Evolutionary conservation across 2,113 vertebrate species (phyloP), one percentile per base, ranked within the genome.

Genomic region (Dicrurus megarhynchus): DNA sequence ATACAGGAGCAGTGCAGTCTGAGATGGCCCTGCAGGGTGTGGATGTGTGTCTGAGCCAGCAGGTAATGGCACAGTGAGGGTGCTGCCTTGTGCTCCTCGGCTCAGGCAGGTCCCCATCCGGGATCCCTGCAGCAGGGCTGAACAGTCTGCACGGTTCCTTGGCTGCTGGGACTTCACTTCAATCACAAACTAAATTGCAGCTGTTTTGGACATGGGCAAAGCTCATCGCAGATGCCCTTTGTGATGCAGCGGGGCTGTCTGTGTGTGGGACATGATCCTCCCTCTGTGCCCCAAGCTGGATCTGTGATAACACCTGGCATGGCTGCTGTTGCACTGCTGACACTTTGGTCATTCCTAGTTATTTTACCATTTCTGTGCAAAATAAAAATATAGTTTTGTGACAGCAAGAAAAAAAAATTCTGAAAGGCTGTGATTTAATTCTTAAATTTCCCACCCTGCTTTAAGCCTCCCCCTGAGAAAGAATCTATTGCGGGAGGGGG

Each of bases 231-330:
- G 74, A 37, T 21, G 30, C 42, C 60, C 44, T n/a, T 52, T 41
- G 77, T 59, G 61, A 33, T 4, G 32, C 19, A 28, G 32, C 0
- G 0, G 27, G 68, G n/a, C 60, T 42, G 24, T 52, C 44, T 27
- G 2, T 2, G 84, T 1, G 0, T 52, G 63, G 80, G 63, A 59
- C 37, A 18, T 0, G 0, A 49, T 57, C 63, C 46, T 50, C 59
- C 22, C 16, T 93, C 56, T 16, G 3, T 78, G 69, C 6, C 37
- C 42, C 13, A 9, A 0, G 3, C 7, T 78, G 64, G 50, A n/a
- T 67, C 78, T 81, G 26, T 53, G 35, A 26, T 65, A 88, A 32
- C 41, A 65, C 16, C 30, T 47, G 18, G 21, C 1, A 2, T 59
- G 60, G 55, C 64, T 84, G 77, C 57, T 77, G 56, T 24, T 10